Base-by-base conservation (phyloP, 1,140 invertebrate genomes). In the Drosophila dunni region DNA sequence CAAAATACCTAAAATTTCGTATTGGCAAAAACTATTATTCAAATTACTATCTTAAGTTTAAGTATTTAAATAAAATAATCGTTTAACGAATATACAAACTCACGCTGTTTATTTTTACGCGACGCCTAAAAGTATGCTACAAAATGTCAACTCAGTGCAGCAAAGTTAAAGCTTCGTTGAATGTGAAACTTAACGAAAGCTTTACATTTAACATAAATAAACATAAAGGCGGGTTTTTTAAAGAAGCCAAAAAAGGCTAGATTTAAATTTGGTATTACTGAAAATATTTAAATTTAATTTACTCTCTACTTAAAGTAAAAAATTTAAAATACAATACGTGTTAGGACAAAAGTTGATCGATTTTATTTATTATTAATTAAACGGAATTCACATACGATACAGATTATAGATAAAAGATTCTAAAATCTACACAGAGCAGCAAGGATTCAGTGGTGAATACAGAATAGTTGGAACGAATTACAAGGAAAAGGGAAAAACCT, bases 11-110 rank as follows among this genome's bases (percentile, higher is more conserved):
- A 34, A 45, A 45, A 50, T 58, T 54, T 17, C 20, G 56, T 8
- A 53, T 66, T 75, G 76, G 76, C 76, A 62, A 44, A 69, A 56
- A 65, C 65, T 54, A 42, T 45, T 34, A 50, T 44, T 34, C 76
- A 76, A 79, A 67, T 70, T 44, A 44, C 80, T 81, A 67, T 78
- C 48, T 60, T 75, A 80, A 36, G 36, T 50, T 66, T 88, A 89
- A 89, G 83, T 88, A 88, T 89, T 89, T 88, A 88, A 86, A 82
- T 76, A 79, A 78, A 88, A 89, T 62, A 86, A 80, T 68, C 78
- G 78, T 88, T 89, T 74, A 83, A 60, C 63, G 78, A 56, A 72
- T 17, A 42, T 42, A 53, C 11, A 13, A 5, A 1, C 10, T 9
- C n/a, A 13, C 7, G 1, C 10, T 15, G 20, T 8, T 34, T 36